Conservation (phyloP, 2,797 vertebrate genomes). For the Acipenser ruthenus region DNA sequence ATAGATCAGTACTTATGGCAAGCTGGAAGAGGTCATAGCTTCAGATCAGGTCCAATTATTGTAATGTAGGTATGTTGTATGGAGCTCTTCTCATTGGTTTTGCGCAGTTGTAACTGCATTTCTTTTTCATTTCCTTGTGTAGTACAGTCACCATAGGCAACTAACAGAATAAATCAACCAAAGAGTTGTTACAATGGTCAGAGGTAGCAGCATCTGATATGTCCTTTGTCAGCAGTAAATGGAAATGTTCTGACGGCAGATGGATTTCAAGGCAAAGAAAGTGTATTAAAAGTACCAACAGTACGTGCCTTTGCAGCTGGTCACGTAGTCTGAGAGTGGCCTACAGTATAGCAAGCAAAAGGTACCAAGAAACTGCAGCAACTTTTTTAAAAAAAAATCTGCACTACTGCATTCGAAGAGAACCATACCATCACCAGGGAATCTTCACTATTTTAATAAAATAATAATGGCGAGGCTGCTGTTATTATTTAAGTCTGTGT, state of each 20-base stretch:
- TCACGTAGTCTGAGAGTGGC: too few relatives aligned
- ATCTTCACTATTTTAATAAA: not conserved
- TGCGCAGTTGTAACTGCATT: not conserved
- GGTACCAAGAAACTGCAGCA: not conserved
- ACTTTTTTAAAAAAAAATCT: not conserved
- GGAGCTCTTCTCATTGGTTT: not conserved
- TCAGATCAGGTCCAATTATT: not conserved
- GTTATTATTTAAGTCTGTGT: slow-evolving; percentile 5
- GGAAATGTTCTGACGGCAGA: too few relatives aligned
- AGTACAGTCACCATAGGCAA: too few relatives aligned
- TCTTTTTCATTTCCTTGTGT: not conserved
- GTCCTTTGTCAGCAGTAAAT: too few relatives aligned
- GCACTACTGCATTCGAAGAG: not conserved
- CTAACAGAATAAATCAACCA: too few relatives aligned
- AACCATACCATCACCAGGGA: not conserved
- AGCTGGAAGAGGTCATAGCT: not conserved
- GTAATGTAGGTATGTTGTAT: not conserved
- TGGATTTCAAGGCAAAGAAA: too few relatives aligned
- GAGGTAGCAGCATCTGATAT: too few relatives aligned
- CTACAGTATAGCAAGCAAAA: too few relatives aligned
- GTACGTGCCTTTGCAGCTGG: too few relatives aligned
- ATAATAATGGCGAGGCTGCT: not conserved
- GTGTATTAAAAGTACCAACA: too few relatives aligned
- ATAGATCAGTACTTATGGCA: too few relatives aligned
- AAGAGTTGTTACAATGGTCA: too few relatives aligned